These are phyloP conservation scores for Acanthopleura granulata DNA, from an alignment of 2,888 invertebrate genomes.

Conservation along the genomic window DNA sequence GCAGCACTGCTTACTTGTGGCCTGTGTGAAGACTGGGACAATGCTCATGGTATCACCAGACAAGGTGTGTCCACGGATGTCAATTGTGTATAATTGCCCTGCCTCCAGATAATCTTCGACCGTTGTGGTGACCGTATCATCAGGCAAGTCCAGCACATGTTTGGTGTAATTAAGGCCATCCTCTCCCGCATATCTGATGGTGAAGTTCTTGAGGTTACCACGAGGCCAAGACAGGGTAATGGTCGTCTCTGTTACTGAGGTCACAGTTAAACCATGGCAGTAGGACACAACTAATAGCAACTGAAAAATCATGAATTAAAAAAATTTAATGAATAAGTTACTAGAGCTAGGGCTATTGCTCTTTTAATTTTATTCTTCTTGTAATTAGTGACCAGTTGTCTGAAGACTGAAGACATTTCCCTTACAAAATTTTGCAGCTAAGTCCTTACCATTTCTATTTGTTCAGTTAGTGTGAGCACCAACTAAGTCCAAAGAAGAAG, in stretches of 20 bases:
- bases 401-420: no score
- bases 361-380: no score
- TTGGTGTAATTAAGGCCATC: not conserved
- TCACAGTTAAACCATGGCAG: not conserved
- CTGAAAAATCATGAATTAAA: not conserved
- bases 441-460: no score
- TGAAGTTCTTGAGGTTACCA: not conserved
- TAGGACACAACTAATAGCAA: not conserved
- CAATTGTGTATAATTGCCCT: not conserved
- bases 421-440: no score
- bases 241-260: not conserved
- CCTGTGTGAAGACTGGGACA: no score
- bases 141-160: not conserved
- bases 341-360: no score
- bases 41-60: no score
- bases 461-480: no score
- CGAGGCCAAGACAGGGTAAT: not conserved
- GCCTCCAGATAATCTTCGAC: not conserved
- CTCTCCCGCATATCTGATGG: not conserved
- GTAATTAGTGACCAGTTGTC: no score
- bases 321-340: not conserved
- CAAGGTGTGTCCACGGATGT: not conserved
- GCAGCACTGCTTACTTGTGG: no score
- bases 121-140: not conserved
- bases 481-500: no score